Conservation (phyloP, 2,797 vertebrate species). For the Melanotaenia pygmaea region DNA sequence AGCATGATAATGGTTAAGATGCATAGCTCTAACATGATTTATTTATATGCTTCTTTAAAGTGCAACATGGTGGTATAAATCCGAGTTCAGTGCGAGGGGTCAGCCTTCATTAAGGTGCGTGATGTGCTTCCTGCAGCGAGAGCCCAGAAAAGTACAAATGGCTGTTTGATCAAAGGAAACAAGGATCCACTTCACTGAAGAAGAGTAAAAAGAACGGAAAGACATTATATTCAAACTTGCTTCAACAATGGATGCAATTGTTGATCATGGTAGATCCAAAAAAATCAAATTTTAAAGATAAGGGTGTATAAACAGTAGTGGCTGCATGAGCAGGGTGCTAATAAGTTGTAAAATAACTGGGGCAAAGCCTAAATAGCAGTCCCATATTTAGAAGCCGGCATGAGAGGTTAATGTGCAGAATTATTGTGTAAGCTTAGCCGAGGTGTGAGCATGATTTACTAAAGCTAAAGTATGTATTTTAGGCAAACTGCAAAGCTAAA, state of each 20-base stretch:
- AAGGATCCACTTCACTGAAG: slow-evolving; percentile 41
- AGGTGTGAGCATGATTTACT: not conserved
- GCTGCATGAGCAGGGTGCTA: not conserved
- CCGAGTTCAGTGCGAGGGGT: slow-evolving; percentile 61
- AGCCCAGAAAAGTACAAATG: slow-evolving; percentile 36
- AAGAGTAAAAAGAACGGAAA: slow-evolving; percentile 60
- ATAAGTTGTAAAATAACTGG: not conserved
- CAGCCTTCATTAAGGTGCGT: slow-evolving; percentile 50
- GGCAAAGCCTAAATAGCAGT: not conserved
- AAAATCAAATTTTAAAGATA: not conserved
- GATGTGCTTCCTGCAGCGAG: slow-evolving; percentile 18
- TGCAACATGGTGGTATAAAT: slow-evolving; percentile 1
- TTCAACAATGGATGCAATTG: slow-evolving; percentile 52
- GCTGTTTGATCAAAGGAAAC: slow-evolving; percentile 56
- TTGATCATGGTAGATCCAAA: slow-evolving; percentile 19
- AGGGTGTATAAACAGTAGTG: not conserved
- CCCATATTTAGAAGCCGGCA: not conserved
- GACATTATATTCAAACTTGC: slow-evolving; percentile 55
- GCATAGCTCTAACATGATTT: slow-evolving; percentile 8
- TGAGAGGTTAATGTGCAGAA: not conserved
- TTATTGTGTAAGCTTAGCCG: not conserved
- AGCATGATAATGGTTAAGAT: slow-evolving; percentile 8
- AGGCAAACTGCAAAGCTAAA: not conserved
- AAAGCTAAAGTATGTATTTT: not conserved
- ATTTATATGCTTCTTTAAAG: slow-evolving; percentile 12